Evolutionary conservation across 1,140 invertebrate genomes (phyloP).

Genomic region (Drosophila littoralis): DNA sequence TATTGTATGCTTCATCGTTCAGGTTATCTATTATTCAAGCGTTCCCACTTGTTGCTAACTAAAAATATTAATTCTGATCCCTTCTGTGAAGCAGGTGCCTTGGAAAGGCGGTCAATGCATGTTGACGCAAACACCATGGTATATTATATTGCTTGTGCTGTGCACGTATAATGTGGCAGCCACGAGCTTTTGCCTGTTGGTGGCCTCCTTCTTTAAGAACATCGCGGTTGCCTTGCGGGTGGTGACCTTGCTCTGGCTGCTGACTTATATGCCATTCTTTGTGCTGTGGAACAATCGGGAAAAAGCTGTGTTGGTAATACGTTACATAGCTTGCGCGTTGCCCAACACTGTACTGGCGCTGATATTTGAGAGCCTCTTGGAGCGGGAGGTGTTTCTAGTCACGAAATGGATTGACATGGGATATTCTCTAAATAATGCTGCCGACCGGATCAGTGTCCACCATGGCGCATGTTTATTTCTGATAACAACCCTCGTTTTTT

Average conservation of each 20-base stretch:
- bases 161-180: constrained; percentile 40
- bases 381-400: constrained; percentile 48
- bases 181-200: constrained; percentile 45
- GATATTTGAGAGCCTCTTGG: constrained; percentile 35
- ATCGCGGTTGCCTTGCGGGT: constrained; percentile 30
- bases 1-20: no score
- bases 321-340: constrained; percentile 32
- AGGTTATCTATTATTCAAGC: no score
- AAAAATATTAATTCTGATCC: no score
- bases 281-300: constrained; percentile 47
- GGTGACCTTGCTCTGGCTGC: constrained; percentile 51
- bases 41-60: no score
- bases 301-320: neutral
- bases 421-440: constrained; percentile 9
- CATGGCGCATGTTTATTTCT: constrained; percentile 37
- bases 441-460: constrained; percentile 7
- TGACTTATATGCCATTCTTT: constrained; percentile 58
- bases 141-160: constrained; percentile 38
- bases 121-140: constrained; percentile 49
- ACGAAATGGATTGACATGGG: constrained; percentile 10
- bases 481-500: neutral
- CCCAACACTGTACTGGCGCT: constrained; percentile 53
- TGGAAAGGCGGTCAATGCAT: constrained; percentile 49
- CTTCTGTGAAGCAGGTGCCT: constrained; percentile 35
- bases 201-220: constrained; percentile 57